Conservation (phyloP, 2,797 vertebrate species). For the Morus bassanus region DNA sequence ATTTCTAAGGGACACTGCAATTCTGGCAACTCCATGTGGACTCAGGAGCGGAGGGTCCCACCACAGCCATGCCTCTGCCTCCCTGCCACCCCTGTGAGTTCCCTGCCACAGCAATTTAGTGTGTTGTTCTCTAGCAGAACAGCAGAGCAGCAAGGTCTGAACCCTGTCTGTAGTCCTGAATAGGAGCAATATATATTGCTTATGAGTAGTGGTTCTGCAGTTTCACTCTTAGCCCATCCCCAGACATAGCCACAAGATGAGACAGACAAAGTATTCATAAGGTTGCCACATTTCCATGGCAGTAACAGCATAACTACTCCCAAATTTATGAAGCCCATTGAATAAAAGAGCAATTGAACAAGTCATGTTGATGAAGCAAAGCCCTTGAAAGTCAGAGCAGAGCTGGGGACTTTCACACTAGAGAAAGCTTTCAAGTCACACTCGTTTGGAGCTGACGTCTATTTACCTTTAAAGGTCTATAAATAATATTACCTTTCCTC, state of each 20-base stretch:
- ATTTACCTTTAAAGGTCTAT: constrained; percentile 65
- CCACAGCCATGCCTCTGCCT: neutral
- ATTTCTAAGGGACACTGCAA: neutral
- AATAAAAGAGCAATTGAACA: constrained; percentile 54
- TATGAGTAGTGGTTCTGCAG: neutral
- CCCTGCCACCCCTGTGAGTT: neutral
- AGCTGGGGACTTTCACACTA: neutral
- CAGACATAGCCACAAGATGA: neutral
- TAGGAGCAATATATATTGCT: neutral
- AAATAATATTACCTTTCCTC: constrained; percentile 69
- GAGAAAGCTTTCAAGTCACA: constrained; percentile 44
- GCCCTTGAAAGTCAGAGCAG: constrained; percentile 24
- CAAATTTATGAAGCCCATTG: neutral
- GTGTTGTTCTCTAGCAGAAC: neutral
- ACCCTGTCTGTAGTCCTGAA: neutral
- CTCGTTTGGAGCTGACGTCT: constrained; percentile 48
- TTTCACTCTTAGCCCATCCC: neutral
- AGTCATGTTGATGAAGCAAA: constrained; percentile 14
- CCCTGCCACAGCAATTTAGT: neutral
- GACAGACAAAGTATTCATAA: constrained; percentile 38
- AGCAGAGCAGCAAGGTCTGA: neutral
- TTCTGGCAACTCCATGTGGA: neutral
- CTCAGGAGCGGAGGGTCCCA: neutral
- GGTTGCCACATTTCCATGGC: neutral
- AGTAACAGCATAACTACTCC: neutral